Evolutionary conservation across 2,888 invertebrate species (phyloP).

Genomic region (Himalopsyche anomala): DNA sequence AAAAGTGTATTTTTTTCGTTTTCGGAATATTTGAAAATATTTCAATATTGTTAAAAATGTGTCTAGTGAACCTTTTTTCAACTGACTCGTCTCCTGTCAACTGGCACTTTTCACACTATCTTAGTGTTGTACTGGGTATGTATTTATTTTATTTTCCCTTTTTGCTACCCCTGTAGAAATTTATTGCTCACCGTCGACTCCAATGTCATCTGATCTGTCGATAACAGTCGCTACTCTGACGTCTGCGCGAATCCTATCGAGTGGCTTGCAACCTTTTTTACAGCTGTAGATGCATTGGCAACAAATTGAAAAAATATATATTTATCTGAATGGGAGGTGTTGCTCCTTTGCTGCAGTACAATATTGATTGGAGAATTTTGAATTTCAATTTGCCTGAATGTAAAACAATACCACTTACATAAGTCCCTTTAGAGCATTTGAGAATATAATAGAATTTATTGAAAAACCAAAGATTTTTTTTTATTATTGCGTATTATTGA

Average conservation of each 20-base stretch:
- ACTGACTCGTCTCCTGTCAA: neutral
- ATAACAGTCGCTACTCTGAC: constrained; percentile 54
- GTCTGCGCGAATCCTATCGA: constrained; percentile 46
- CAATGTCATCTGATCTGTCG: constrained; percentile 58
- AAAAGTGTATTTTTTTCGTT: too few relatives aligned
- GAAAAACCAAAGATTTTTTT: too few relatives aligned
- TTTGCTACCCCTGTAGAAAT: constrained; percentile 24
- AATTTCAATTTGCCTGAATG: too few relatives aligned
- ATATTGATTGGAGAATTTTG: too few relatives aligned
- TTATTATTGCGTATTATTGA: too few relatives aligned
- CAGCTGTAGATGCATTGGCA: neutral
- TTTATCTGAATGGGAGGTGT: neutral
- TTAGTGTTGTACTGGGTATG: neutral
- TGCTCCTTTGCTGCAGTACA: too few relatives aligned
- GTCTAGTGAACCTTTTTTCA: neutral
- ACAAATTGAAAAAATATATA: neutral
- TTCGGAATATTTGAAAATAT: too few relatives aligned
- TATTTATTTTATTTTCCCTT: constrained; percentile 28
- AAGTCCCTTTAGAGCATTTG: too few relatives aligned
- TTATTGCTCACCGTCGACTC: constrained; percentile 45
- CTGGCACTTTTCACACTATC: constrained; percentile 18
- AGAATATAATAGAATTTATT: too few relatives aligned
- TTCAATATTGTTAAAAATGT: too few relatives aligned
- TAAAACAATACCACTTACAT: too few relatives aligned
- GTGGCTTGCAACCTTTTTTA: constrained; percentile 30